These are phyloP conservation scores for Venturia canescens DNA, from an alignment of 1,140 invertebrate species.

Conservation along the genomic window DNA sequence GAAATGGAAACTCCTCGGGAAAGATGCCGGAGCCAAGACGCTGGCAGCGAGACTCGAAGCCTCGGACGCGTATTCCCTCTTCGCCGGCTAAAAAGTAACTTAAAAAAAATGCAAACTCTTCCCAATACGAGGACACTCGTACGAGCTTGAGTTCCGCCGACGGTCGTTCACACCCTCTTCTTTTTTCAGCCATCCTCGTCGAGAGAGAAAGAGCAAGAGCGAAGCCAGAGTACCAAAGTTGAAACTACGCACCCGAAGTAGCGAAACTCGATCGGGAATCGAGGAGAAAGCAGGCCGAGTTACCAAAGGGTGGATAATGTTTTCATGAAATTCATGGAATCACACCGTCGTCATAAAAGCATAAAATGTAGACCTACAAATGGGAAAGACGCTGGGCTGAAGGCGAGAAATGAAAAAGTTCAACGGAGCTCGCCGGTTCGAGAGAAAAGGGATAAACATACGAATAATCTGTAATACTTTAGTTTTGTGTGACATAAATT, in stretches of 20 bases:
- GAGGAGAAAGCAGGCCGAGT: not conserved
- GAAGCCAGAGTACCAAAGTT: conserved; percentile 37
- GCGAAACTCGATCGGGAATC: not conserved
- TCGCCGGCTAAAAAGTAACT: not conserved
- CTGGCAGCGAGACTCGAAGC: conserved; percentile 2
- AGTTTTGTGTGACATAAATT: not conserved
- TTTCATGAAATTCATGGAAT: not conserved
- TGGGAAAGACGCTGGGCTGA: not conserved
- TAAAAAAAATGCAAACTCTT: not conserved
- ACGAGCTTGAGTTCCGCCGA: not conserved
- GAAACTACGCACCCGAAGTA: conserved; percentile 45
- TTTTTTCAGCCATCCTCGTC: not conserved
- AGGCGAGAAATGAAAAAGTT: not conserved
- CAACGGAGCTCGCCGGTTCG: not conserved
- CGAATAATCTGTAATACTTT: not conserved
- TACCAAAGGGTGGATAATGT: not conserved
- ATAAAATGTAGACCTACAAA: not conserved
- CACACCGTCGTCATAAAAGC: not conserved
- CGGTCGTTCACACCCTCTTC: not conserved
- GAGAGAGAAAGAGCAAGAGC: not conserved
- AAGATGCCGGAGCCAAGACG: conserved; percentile 8
- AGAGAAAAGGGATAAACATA: not conserved
- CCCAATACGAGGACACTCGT: not conserved
- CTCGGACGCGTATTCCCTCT: not conserved
- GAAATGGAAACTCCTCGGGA: conserved; percentile 29